These are phyloP conservation scores for Panagrolaimus sp. DNA, from an alignment of 1,140 invertebrate species.

Conservation along the genomic window DNA sequence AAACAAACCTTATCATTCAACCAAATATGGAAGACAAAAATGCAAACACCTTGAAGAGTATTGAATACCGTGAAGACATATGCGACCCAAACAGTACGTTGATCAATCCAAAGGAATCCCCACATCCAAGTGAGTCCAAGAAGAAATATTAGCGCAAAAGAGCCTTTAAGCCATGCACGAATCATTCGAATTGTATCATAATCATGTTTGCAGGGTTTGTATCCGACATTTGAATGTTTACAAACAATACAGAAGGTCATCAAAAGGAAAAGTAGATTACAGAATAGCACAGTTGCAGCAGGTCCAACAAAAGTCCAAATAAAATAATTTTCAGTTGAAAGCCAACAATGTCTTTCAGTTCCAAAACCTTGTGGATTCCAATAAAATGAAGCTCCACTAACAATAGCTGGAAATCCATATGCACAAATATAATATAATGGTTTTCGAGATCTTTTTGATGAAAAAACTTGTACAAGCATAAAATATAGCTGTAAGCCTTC, in stretches of 20 bases:
- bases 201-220: not conserved
- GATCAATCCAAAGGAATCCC: not conserved
- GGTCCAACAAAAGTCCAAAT: not conserved
- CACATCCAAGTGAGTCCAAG: not conserved
- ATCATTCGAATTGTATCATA: not conserved
- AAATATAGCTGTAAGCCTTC: not conserved
- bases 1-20: not conserved
- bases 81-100: not conserved
- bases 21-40: not conserved
- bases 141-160: not conserved
- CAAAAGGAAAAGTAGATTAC: not conserved
- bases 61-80: not conserved
- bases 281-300: not conserved
- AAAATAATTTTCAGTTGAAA: constrained; percentile 1
- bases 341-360: not conserved
- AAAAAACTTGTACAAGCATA: not conserved
- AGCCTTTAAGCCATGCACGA: not conserved
- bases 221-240: not conserved
- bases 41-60: not conserved
- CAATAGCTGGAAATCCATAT: not conserved
- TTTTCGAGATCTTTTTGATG: not conserved
- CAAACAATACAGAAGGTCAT: not conserved
- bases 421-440: not conserved
- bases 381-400: not conserved
- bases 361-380: not conserved